Percentiles rank a stretch among this genome's conserved stretches.
These are phyloP conservation scores for Tanypteryx hageni DNA, from an alignment of 2,888 invertebrate species.

Conservation along the genomic window DNA sequence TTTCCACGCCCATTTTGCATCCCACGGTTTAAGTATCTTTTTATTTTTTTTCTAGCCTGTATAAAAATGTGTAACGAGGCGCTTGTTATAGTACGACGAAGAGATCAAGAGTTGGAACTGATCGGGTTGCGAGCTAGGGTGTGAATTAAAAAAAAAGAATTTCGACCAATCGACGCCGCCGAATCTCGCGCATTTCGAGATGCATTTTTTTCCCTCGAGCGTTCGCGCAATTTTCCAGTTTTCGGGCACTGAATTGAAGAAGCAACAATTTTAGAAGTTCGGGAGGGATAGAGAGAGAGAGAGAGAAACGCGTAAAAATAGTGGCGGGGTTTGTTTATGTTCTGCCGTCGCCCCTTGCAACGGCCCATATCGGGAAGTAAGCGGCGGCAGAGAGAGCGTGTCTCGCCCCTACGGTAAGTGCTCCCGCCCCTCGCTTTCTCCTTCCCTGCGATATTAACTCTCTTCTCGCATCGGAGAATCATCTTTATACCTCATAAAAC, in stretches of 20 bases:
- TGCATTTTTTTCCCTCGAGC: too few relatives aligned
- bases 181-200: too few relatives aligned
- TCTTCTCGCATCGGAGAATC: background rate
- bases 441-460: background rate
- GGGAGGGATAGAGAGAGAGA: background rate
- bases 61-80: too few relatives aligned
- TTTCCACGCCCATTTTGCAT: too few relatives aligned
- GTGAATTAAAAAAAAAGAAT: too few relatives aligned
- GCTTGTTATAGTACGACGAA: too few relatives aligned
- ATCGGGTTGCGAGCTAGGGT: too few relatives aligned
- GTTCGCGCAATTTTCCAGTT: too few relatives aligned
- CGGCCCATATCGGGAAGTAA: slow-evolving; percentile 45
- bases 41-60: too few relatives aligned
- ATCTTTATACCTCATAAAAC: background rate
- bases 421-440: background rate
- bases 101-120: too few relatives aligned
- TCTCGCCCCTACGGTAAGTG: background rate
- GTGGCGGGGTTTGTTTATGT: slow-evolving; percentile 42
- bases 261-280: background rate
- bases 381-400: background rate
- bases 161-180: too few relatives aligned
- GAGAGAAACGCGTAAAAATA: slow-evolving; percentile 36
- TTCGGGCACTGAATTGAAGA: background rate
- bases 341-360: slow-evolving; percentile 28
- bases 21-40: too few relatives aligned